Conservation (phyloP, 2,113 vertebrate species). For the Channa maculata region DNA sequence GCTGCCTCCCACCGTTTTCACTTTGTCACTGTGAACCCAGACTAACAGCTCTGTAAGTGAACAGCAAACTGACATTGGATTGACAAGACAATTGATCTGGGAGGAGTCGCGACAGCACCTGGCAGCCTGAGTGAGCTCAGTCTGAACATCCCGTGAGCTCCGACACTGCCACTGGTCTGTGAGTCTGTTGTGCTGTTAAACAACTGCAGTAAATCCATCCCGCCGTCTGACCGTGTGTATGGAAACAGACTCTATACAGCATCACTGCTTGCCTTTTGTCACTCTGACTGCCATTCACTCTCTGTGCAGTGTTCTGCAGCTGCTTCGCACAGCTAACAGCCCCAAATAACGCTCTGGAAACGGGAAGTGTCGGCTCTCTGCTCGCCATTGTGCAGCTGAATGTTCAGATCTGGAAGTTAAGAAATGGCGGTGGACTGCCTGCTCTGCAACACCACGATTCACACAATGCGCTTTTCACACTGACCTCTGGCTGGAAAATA, state of each 20-base stretch:
- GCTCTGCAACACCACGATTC: slow-evolving; percentile 48
- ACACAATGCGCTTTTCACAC: slow-evolving; percentile 71
- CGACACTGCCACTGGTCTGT: not conserved
- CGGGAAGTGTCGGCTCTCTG: slow-evolving; percentile 52
- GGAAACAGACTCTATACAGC: slow-evolving; percentile 58
- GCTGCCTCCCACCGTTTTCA: not conserved
- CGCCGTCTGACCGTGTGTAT: slow-evolving; percentile 40
- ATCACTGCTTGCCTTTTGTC: slow-evolving; percentile 61
- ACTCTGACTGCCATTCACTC: slow-evolving; percentile 63
- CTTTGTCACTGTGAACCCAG: not conserved
- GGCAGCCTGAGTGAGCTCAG: slow-evolving; percentile 1
- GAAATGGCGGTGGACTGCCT: slow-evolving; percentile 58
- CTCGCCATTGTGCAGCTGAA: slow-evolving; percentile 65
- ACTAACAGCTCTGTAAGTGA: slow-evolving; percentile 19
- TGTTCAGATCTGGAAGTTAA: slow-evolving; percentile 67
- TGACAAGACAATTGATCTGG: slow-evolving; percentile 55
- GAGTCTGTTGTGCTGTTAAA: slow-evolving; percentile 62
- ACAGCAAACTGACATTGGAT: slow-evolving; percentile 11
- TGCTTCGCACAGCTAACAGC: slow-evolving; percentile 48
- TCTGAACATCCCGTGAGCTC: slow-evolving; percentile 10
- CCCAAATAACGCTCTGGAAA: slow-evolving; percentile 48
- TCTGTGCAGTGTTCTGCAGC: slow-evolving; percentile 58
- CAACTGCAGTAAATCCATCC: slow-evolving; percentile 57
- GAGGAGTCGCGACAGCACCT: slow-evolving; percentile 30
- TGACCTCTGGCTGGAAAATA: slow-evolving; percentile 77